These are phyloP conservation scores for Argyresthia albistria DNA, from an alignment of 2,888 invertebrate genomes.

Conservation along the genomic window DNA sequence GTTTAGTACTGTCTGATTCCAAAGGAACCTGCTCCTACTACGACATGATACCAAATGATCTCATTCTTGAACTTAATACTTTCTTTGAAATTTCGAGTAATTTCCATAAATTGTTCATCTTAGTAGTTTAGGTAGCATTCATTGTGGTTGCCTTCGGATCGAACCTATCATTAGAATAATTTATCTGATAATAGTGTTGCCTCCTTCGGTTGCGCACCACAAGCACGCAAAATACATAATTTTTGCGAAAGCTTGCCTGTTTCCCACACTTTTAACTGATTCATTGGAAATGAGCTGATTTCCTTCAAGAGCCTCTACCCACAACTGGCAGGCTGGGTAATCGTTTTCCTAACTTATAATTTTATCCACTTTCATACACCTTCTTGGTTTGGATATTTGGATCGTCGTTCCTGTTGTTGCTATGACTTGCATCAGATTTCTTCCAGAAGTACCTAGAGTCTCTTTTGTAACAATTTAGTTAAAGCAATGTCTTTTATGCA, in stretches of 20 bases:
- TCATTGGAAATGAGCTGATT: neutral
- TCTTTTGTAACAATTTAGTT: too few species aligned
- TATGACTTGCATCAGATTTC: too few species aligned
- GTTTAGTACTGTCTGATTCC: too few species aligned
- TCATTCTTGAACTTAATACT: too few species aligned
- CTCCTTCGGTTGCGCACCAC: neutral
- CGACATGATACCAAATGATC: too few species aligned
- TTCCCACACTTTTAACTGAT: neutral
- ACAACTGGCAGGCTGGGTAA: neutral
- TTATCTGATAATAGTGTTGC: neutral
- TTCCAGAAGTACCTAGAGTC: too few species aligned
- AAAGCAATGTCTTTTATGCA: too few species aligned
- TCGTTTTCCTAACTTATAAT: neutral
- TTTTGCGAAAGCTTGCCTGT: neutral
- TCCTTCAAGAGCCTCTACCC: neutral
- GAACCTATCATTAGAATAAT: neutral
- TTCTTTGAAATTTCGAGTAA: too few species aligned
- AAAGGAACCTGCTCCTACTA: too few species aligned
- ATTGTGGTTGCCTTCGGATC: neutral
- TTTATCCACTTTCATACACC: neutral
- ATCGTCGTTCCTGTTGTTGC: too few species aligned
- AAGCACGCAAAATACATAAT: neutral
- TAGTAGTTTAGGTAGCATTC: neutral
- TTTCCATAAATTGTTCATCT: neutral
- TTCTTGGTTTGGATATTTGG: too few species aligned